Base-by-base conservation (phyloP, 2,113 vertebrate genomes). In the Petaurus breviceps region DNA sequence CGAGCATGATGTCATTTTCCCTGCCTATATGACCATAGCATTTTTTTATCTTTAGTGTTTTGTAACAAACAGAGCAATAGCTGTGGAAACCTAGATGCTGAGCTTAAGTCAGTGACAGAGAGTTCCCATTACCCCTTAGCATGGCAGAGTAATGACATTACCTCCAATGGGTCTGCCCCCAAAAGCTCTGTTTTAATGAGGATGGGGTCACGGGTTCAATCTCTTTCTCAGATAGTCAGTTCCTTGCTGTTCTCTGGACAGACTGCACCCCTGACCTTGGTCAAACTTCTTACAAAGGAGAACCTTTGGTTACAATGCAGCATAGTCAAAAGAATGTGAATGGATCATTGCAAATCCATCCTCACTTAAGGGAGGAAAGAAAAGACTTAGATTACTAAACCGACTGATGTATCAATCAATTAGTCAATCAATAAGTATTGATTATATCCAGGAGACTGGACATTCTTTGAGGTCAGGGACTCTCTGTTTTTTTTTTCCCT, bases 1-100 rank as follows among this genome's bases (percentile, higher is more conserved):
- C 94, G 92, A 98, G 97, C 57, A 98, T 98, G 98, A 99, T 98
- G 98, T 98, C 96, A 99, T 98, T 98, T 96, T 98, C 97, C 97
- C 98, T 98, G 97, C 92, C 98, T 98, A 90, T 98, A 98, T 97
- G 98, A 98, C 98, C 98, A 97, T 97, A 98, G 97, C 94, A 95
- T 96, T 95, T 90, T 97, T 94, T 97, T 94, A 94, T 96, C 97
- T 97, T 2, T 0, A 98, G 96, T 98, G 97, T 98, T 99, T 98
- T 97, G 97, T 98, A 98, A 98, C 98, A 99, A 77, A 98, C 98
- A 98, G 97, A 98, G 95, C 98, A 98, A 98, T 98, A 98, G 98
- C 98, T 97, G 96, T 98, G 97, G 98, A 98, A 99, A 99, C 97
- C 91, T 97, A 22, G 61, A 94, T 96, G 61, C 94, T 96, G 95